phyloP scores from a whole-genome alignment of 2,113 vertebrate genomes.

The Podilymbus podiceps region DNA sequence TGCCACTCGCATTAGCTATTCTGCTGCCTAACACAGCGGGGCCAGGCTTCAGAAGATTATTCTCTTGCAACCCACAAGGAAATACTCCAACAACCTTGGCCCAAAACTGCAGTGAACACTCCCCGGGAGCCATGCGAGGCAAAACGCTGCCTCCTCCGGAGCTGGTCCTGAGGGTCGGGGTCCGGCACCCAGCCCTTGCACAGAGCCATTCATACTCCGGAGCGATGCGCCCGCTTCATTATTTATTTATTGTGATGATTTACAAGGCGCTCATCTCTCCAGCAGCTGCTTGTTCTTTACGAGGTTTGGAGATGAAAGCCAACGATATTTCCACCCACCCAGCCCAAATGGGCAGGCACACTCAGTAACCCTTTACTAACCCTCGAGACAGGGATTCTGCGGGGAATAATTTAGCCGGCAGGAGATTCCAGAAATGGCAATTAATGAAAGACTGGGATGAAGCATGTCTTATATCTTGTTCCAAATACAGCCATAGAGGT shows the following conservation, averaged over 20 bases:
- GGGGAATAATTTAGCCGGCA: neutral
- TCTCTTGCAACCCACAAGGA: neutral
- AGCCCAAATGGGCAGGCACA: neutral
- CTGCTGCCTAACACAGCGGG: neutral
- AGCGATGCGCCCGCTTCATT: rapidly evolving
- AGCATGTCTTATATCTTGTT: conserved; percentile 31
- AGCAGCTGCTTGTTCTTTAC: conserved; percentile 7
- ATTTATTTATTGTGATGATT: neutral
- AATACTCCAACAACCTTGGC: neutral
- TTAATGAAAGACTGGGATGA: neutral
- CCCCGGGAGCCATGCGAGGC: neutral
- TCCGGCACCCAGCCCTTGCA: neutral
- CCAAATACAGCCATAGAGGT: neutral
- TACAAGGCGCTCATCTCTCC: neutral
- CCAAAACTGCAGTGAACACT: neutral
- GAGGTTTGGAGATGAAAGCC: conserved; percentile 45
- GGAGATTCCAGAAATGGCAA: conserved; percentile 45
- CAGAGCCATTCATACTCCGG: rapidly evolving
- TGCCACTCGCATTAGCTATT: rapidly evolving
- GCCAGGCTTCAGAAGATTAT: neutral
- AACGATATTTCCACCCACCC: neutral
- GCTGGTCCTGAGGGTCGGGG: rapidly evolving
- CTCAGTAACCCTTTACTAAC: conserved; percentile 55
- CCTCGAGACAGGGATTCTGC: neutral
- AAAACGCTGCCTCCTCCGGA: neutral